Conservation (phyloP, 2,888 invertebrate genomes). For the Ashinkailepas kermadecensis region DNA sequence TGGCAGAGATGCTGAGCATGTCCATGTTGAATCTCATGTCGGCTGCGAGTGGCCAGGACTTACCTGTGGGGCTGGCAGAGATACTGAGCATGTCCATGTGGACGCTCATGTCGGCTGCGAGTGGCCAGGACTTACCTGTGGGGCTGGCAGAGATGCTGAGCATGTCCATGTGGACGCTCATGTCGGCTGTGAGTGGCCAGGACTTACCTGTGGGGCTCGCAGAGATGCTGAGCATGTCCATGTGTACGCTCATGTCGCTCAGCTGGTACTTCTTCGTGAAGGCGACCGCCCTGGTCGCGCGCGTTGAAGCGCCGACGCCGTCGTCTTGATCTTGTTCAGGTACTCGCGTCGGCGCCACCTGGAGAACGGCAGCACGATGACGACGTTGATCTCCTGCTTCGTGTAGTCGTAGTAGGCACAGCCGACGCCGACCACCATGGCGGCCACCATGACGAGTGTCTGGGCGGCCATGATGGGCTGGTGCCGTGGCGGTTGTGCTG, state of each 20-base stretch:
- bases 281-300: background rate
- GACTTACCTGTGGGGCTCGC: slow-evolving; percentile 32
- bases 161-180: too few species aligned
- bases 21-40: too few species aligned
- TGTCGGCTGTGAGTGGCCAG: too few species aligned
- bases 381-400: slow-evolving; percentile 47
- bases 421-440: background rate
- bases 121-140: too few species aligned
- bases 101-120: too few species aligned
- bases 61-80: too few species aligned
- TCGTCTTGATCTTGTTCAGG: slow-evolving; percentile 52
- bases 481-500: too few species aligned
- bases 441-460: background rate
- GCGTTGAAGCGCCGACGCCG: background rate
- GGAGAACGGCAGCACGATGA: slow-evolving; percentile 68
- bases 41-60: too few species aligned
- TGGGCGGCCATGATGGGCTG: background rate
- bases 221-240: slow-evolving; percentile 29
- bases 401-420: background rate
- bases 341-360: slow-evolving; percentile 65
- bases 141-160: too few species aligned
- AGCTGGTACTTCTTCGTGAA: slow-evolving; percentile 57
- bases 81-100: too few species aligned
- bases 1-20: too few species aligned
- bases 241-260: slow-evolving; percentile 38